Evolutionary conservation across 2,797 vertebrate genomes (phyloP), one percentile per base, ranked within the genome.

Genomic region (Sebastes matsubarae): DNA sequence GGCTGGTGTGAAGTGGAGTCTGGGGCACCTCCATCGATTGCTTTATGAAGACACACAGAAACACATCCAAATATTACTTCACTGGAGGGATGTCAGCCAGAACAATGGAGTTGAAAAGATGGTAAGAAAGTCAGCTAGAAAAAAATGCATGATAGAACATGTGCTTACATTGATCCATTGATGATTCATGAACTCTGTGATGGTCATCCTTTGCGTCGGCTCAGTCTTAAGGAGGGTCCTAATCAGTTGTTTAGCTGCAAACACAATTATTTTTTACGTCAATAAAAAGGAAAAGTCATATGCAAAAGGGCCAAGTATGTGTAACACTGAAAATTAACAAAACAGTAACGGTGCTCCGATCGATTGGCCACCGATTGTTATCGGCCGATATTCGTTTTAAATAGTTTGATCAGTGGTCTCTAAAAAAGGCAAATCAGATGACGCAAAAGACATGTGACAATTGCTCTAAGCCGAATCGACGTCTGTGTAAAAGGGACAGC

Each of bases 111-210:
- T 5, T 38, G 3, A 25, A 68, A 34, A 38, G 12, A 20, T 14
- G 20, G n/a, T 12, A 1, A 55, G 25, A 65, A 52, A 70, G 29
- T 8, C 14, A 58, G 8, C 1, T 8, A 2, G 18, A 38, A 55
- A 75, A 75, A 75, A 30, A 38, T 2, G 8, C 5, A 24, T 1
- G 14, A 65, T 1, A 13, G n/a, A 24, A 11, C 14, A 7, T 4
- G 30, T 29, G 0, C 96, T 94, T 85, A 99, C 98, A 95, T 98
- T 99, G 93, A 99, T 99, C 98, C 98, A 99, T n/a, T 98, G 97
- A 83, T 99, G 97, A 93, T 99, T 99, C 97, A 99, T 99, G 82
- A 99, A 99, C 91, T 99, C 98, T 0, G 97, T 97, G 91, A 99
- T 99, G 14, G 98, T 98, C 97, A 99, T 98, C 81, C 98, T 97